Percentiles rank a stretch among this genome's conserved stretches.
Conservation (phyloP, 2,797 vertebrate species). For the Platyrinchus mystaceus region DNA sequence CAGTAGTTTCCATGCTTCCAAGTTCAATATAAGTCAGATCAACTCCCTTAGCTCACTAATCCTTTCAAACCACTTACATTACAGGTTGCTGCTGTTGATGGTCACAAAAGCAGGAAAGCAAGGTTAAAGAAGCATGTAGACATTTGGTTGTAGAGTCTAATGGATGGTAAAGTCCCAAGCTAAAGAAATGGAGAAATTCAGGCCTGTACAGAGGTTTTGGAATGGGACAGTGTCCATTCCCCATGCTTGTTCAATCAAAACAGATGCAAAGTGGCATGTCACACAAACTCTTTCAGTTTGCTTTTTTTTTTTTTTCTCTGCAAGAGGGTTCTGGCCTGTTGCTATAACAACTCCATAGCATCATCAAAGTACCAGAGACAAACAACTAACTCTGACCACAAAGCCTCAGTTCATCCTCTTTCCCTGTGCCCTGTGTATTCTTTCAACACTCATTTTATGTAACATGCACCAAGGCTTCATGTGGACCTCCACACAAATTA, state of each 20-base stretch:
- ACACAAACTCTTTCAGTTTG: neutral
- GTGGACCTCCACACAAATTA: neutral
- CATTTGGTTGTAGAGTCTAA: neutral
- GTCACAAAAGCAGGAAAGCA: neutral
- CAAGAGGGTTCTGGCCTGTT: neutral
- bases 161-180: neutral
- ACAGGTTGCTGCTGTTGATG: neutral
- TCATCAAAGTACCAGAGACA: neutral
- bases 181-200: neutral
- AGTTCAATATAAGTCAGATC: neutral
- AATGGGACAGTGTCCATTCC: neutral
- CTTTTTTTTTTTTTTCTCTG: rapidly evolving
- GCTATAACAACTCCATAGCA: neutral
- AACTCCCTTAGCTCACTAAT: neutral
- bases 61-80: neutral
- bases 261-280: neutral
- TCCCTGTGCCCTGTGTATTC: neutral
- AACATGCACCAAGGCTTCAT: rapidly evolving
- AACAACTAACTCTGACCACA: neutral
- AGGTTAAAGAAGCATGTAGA: neutral
- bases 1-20: neutral
- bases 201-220: rapidly evolving
- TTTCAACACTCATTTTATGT: neutral
- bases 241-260: neutral
- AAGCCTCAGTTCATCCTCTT: neutral